Conservation (phyloP, 2,113 vertebrate species). For the Osmerus mordax region DNA sequence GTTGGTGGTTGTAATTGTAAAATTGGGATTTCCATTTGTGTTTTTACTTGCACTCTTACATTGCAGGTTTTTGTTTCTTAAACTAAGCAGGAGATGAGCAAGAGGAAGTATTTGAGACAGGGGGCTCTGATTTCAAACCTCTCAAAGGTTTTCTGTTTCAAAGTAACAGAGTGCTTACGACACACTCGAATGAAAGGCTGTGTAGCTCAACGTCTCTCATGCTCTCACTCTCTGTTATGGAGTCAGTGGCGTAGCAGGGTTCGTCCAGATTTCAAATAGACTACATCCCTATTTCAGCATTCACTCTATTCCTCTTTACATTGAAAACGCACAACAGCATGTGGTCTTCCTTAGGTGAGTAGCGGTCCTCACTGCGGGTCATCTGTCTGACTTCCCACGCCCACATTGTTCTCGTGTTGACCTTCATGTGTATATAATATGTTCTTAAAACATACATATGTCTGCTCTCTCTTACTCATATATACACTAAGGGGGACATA, state of each 20-base stretch:
- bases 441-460: background rate
- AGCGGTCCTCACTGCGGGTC: no score
- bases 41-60: no score
- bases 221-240: conserved; percentile 27
- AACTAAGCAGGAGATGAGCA: conserved; percentile 1
- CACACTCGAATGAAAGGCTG: conserved; percentile 34
- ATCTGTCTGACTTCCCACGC: no score
- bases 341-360: no score
- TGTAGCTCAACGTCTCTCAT: conserved; percentile 30
- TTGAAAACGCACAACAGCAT: background rate
- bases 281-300: conserved; percentile 5
- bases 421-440: no score
- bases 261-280: conserved; percentile 21
- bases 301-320: conserved; percentile 1
- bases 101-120: conserved; percentile 35
- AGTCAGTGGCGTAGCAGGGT: conserved; percentile 15
- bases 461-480: background rate
- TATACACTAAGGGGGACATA: background rate
- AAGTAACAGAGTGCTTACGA: conserved; percentile 35
- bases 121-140: conserved; percentile 10
- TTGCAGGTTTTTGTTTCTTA: no score
- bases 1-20: no score
- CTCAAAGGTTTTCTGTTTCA: conserved; percentile 50
- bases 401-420: no score
- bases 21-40: background rate